Percentiles rank a stretch among this genome's conserved stretches.
Evolutionary conservation across 2,888 invertebrate genomes (phyloP).

Genomic region (Prenolepis imparis): DNA sequence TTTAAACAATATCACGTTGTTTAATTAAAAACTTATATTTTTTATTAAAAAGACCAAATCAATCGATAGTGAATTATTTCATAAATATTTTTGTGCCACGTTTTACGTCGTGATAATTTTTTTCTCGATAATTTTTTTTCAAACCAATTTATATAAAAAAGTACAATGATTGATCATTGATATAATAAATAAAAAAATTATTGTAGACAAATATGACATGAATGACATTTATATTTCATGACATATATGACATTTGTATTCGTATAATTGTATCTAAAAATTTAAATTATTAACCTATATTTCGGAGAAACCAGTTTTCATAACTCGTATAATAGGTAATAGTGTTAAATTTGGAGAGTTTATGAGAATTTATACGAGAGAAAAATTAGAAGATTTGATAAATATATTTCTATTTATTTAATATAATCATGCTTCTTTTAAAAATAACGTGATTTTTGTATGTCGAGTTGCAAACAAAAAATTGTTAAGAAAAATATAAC

Average conservation of each 20-base stretch:
- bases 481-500: not conserved
- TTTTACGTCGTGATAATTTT: not conserved
- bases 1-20: not conserved
- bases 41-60: not conserved
- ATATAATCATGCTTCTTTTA: not conserved
- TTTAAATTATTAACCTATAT: not conserved
- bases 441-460: constrained; percentile 2
- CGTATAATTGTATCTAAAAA: not conserved
- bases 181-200: not conserved
- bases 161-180: not conserved
- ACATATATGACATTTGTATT: not conserved
- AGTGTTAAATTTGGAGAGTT: not conserved
- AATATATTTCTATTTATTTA: not conserved
- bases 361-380: not conserved
- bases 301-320: constrained; percentile 11
- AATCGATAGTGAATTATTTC: not conserved
- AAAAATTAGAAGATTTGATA: not conserved
- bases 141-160: not conserved
- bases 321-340: not conserved
- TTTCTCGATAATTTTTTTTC: not conserved
- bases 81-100: not conserved
- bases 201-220: not conserved
- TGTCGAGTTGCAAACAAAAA: not conserved
- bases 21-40: not conserved
- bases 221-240: not conserved